phyloP scores from a whole-genome alignment of 1,140 invertebrate species.

The Lysiphlebus fabarum region DNA sequence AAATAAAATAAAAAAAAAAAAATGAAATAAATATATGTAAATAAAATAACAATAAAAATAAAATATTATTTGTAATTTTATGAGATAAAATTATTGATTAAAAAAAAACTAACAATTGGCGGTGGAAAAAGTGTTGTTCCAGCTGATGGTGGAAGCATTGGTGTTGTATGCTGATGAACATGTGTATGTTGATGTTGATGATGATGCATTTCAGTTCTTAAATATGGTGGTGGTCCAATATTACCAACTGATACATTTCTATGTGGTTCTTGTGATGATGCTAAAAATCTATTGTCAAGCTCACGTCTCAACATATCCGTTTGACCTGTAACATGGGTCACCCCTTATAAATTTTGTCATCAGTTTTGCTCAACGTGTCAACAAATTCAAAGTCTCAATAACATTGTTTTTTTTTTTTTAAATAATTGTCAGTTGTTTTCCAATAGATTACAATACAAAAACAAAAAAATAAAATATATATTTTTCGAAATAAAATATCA shows the following conservation, averaged over 20 bases:
- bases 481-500: too few species aligned
- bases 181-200: constrained; percentile 90
- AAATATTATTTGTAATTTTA: neutral
- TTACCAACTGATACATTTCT: constrained; percentile 55
- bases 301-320: constrained; percentile 86
- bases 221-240: constrained; percentile 60
- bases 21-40: constrained; percentile 5
- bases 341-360: constrained; percentile 41
- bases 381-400: too few species aligned
- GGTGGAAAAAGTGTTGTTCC: constrained; percentile 60
- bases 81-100: neutral
- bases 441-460: too few species aligned
- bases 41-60: constrained; percentile 1
- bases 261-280: constrained; percentile 63
- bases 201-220: constrained; percentile 84
- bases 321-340: constrained; percentile 61
- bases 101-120: constrained; percentile 57
- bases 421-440: too few species aligned
- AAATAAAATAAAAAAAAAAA: constrained; percentile 33
- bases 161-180: constrained; percentile 80
- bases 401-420: neutral
- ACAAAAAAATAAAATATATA: too few species aligned
- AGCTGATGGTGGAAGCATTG: constrained; percentile 59
- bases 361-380: constrained; percentile 23
- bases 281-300: constrained; percentile 86